A percentile compares a stretch with the other conserved stretches of the same genome.
Conservation (phyloP, 2,113 vertebrate genomes). For the Polyodon spathula region DNA sequence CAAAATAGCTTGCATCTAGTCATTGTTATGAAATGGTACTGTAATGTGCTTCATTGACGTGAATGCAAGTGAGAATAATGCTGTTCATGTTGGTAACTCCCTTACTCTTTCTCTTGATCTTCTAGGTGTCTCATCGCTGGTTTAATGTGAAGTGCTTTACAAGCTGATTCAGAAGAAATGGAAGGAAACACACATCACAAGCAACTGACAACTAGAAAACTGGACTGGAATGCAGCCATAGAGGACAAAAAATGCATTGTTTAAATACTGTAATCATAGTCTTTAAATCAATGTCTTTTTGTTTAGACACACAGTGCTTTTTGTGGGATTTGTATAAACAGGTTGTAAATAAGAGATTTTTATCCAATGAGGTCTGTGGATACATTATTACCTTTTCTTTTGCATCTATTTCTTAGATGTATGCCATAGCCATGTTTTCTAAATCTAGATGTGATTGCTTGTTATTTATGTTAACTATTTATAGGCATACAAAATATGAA, state of each 20-base stretch:
- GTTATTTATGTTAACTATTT: too few species aligned
- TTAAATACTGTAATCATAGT: slow-evolving; percentile 3
- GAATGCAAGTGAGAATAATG: too few species aligned
- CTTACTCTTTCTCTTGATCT: slow-evolving; percentile 16
- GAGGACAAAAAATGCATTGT: not conserved
- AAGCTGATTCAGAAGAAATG: not conserved
- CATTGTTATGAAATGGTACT: not conserved
- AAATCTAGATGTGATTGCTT: too few species aligned
- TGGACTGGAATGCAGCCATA: not conserved
- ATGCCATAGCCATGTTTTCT: too few species aligned
- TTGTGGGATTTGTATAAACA: slow-evolving; percentile 25
- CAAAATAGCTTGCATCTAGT: too few species aligned
- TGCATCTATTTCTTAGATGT: too few species aligned
- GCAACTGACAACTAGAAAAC: slow-evolving; percentile 14
- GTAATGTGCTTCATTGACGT: too few species aligned
- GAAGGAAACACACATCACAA: not conserved
- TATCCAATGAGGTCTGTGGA: too few species aligned
- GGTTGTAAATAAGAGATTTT: slow-evolving; percentile 24
- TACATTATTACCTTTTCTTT: too few species aligned
- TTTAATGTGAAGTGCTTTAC: slow-evolving; percentile 27
- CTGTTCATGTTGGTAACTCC: too few species aligned
- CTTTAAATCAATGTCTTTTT: not conserved
- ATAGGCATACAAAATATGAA: too few species aligned
- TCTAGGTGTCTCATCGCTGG: slow-evolving; percentile 47
- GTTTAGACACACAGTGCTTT: slow-evolving; percentile 12